phyloP scores from a whole-genome alignment of 92 coral and sea anemone species.

The Palythoa heliodiscus region DNA sequence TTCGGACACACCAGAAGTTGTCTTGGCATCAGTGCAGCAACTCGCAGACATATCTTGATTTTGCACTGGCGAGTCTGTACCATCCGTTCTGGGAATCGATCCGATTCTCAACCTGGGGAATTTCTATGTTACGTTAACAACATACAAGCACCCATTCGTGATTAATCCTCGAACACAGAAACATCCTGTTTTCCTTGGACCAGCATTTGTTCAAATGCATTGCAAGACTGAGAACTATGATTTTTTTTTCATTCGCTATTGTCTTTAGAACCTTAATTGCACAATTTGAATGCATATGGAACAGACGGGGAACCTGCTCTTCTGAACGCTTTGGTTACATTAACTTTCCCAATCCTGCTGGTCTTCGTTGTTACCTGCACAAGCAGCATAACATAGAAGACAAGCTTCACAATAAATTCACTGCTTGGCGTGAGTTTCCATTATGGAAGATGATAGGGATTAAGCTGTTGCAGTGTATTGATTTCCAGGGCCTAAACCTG shows the following conservation, averaged over 20 bases:
- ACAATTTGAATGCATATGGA: slow-evolving; percentile 27
- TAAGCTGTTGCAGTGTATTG: slow-evolving; percentile 19
- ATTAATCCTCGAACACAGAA: slow-evolving; percentile 43
- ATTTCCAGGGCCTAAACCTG: too few species aligned
- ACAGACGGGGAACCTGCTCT: slow-evolving; percentile 48
- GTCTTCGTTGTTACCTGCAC: slow-evolving; percentile 49
- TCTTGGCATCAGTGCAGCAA: slow-evolving; percentile 38
- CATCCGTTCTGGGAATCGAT: slow-evolving; percentile 41
- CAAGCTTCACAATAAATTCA: slow-evolving; percentile 42
- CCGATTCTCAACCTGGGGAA: slow-evolving; percentile 48
- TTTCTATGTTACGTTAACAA: slow-evolving; percentile 48
- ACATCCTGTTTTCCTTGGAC: slow-evolving; percentile 46
- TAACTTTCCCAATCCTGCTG: slow-evolving; percentile 30
- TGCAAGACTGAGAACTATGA: slow-evolving; percentile 48
- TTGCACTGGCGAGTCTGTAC: slow-evolving; percentile 23
- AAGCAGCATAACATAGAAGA: slow-evolving; percentile 48
- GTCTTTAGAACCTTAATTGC: slow-evolving; percentile 24
- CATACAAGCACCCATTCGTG: slow-evolving; percentile 42
- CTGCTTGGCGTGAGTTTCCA: slow-evolving; percentile 21
- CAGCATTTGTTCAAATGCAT: slow-evolving; percentile 47
- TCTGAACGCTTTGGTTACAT: slow-evolving; percentile 31
- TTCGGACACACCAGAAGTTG: slow-evolving; percentile 45
- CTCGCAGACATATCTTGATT: slow-evolving; percentile 37
- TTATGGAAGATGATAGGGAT: slow-evolving; percentile 29
- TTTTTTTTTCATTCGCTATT: slow-evolving; percentile 42